phyloP scores from a whole-genome alignment of 1,140 invertebrate species.

The Rhopalosiphum maidis region DNA sequence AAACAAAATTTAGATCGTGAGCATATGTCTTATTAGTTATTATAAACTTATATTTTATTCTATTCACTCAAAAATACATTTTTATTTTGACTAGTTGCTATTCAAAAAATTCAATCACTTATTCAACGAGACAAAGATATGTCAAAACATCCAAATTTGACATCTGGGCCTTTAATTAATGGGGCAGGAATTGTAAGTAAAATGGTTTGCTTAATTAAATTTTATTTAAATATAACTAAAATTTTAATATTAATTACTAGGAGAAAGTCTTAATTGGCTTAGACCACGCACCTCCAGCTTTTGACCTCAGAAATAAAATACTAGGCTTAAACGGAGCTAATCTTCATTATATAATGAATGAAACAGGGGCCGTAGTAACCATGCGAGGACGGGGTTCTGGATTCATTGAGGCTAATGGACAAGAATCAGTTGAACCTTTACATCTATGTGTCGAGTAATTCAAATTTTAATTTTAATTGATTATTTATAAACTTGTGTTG shows the following conservation, averaged over 20 bases:
- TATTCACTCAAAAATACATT: slow-evolving; percentile 20
- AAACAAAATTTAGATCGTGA: slow-evolving; percentile 70
- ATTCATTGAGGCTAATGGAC: slow-evolving; percentile 69
- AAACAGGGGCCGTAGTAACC: slow-evolving; percentile 78
- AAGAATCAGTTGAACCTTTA: slow-evolving; percentile 79
- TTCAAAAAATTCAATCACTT: slow-evolving; percentile 70
- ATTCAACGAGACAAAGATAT: slow-evolving; percentile 62
- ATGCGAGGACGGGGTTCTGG: slow-evolving; percentile 75
- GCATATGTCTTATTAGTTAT: slow-evolving; percentile 60
- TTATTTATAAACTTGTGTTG: neutral
- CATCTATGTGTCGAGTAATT: slow-evolving; percentile 78
- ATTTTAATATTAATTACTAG: slow-evolving; percentile 56
- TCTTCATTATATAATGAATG: slow-evolving; percentile 77
- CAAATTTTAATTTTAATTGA: neutral
- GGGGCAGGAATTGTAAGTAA: slow-evolving; percentile 49
- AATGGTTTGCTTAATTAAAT: slow-evolving; percentile 9
- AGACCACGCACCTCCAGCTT: slow-evolving; percentile 77
- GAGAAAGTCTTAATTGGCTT: slow-evolving; percentile 81
- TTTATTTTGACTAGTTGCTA: slow-evolving; percentile 66
- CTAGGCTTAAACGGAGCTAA: slow-evolving; percentile 75
- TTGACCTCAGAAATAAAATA: slow-evolving; percentile 77
- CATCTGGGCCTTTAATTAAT: slow-evolving; percentile 39
- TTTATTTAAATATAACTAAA: slow-evolving; percentile 26
- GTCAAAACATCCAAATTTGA: slow-evolving; percentile 56
- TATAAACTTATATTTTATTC: neutral